phyloP scores from a whole-genome alignment of 2,797 vertebrate species.

The Eulemur albifrons region DNA sequence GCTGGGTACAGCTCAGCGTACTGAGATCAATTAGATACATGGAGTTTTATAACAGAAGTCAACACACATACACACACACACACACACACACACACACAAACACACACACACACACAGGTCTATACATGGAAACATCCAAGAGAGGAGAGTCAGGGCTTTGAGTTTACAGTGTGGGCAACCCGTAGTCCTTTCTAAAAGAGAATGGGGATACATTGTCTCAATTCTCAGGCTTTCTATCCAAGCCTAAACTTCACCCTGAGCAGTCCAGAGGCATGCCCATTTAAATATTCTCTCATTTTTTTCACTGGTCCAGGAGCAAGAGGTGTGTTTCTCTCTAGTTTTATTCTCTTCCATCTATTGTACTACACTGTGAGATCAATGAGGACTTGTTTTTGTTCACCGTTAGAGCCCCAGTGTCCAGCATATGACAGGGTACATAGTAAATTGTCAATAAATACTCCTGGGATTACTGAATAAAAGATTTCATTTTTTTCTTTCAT shows the following conservation, averaged over 20 bases:
- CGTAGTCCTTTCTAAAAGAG: neutral
- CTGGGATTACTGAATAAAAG: neutral
- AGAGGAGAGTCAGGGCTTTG: neutral
- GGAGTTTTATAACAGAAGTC: conserved; percentile 9
- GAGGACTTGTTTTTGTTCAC: neutral
- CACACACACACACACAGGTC: neutral
- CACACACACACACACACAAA: neutral
- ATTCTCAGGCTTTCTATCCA: neutral
- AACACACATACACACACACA: neutral
- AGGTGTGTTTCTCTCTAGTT: neutral
- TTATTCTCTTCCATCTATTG: neutral
- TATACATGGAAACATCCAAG: neutral
- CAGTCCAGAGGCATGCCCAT: neutral
- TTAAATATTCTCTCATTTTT: neutral
- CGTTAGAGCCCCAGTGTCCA: neutral
- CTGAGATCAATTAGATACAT: neutral
- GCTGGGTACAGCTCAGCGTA: neutral
- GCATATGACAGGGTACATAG: neutral
- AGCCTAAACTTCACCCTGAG: neutral
- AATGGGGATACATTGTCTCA: neutral
- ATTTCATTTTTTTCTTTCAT: neutral
- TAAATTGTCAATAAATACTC: conserved; percentile 26
- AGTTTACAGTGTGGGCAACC: neutral
- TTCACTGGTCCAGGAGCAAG: neutral
- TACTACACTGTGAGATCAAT: neutral